A percentile compares a stretch with the other conserved stretches of the same genome.
phyloP scores from a whole-genome alignment of 2,797 vertebrate species.

The Alcedo atthis region DNA sequence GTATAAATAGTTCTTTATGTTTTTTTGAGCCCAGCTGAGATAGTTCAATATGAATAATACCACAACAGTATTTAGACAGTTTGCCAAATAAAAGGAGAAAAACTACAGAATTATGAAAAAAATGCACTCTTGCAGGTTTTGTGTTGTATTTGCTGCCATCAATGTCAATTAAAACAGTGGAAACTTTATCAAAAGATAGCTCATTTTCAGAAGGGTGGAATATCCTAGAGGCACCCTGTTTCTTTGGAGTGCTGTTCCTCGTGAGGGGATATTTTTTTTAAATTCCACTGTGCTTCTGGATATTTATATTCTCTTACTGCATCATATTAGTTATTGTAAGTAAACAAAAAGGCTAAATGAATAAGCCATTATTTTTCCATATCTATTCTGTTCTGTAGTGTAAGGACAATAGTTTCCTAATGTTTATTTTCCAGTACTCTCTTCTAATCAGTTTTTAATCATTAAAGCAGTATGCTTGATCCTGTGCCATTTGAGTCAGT shows the following conservation, averaged over 20 bases:
- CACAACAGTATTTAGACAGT: background rate
- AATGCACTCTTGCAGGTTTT: background rate
- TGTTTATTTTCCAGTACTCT: slow-evolving; percentile 3
- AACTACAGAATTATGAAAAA: background rate
- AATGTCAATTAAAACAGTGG: background rate
- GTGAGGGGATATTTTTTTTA: background rate
- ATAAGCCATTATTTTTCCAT: background rate
- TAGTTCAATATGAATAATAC: background rate
- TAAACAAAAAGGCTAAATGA: background rate
- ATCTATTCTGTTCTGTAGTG: background rate
- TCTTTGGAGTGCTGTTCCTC: background rate
- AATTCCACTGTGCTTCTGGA: background rate
- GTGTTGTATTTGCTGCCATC: background rate
- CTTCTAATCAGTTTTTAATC: background rate
- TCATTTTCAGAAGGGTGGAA: background rate
- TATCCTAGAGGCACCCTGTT: background rate
- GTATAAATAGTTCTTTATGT: slow-evolving; percentile 12
- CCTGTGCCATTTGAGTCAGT: background rate
- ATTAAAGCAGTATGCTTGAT: background rate
- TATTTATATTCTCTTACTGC: slow-evolving; percentile 1
- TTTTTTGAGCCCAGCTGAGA: slow-evolving; percentile 5
- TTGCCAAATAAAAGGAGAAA: slow-evolving; percentile 26
- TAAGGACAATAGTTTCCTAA: background rate
- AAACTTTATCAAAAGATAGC: slow-evolving; percentile 6
- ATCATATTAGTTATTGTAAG: background rate